These are phyloP conservation scores for Cyclura pinguis DNA, from an alignment of 2,797 vertebrate species.

Conservation along the genomic window DNA sequence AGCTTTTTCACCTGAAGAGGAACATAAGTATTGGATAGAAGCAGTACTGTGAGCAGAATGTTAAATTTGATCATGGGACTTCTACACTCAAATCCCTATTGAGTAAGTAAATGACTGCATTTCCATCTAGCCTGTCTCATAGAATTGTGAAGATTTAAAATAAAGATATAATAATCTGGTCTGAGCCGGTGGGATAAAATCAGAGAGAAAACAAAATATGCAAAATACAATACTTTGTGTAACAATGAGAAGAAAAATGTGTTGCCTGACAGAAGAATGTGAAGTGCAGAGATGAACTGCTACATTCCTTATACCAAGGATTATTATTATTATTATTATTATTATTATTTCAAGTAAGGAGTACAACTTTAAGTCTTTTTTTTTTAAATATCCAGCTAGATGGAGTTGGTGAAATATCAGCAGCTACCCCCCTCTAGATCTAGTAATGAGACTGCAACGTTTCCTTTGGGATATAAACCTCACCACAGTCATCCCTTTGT, in stretches of 20 bases:
- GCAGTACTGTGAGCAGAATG: background rate
- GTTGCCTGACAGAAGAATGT: conserved; percentile 41
- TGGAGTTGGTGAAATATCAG: conserved; percentile 54
- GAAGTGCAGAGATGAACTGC: conserved; percentile 19
- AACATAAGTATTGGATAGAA: background rate
- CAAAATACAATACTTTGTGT: background rate
- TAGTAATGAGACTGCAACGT: background rate
- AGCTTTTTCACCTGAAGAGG: background rate
- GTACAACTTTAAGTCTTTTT: conserved; percentile 40
- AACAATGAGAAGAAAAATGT: conserved; percentile 16
- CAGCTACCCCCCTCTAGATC: conserved; percentile 53
- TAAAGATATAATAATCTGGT: background rate
- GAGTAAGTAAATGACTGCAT: background rate
- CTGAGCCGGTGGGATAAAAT: background rate
- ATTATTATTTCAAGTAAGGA: conserved; percentile 32
- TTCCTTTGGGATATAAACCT: conserved; percentile 48
- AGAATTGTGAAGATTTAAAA: background rate
- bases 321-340: conserved; percentile 22
- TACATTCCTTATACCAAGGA: conserved; percentile 20
- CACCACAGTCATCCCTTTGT: conserved; percentile 37
- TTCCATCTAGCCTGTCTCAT: background rate
- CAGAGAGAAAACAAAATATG: background rate
- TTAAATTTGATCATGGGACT: background rate
- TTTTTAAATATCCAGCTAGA: conserved; percentile 47
- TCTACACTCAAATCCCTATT: background rate